phyloP scores from a whole-genome alignment of 1,140 invertebrate genomes.

The Drosophila subpulchrella region DNA sequence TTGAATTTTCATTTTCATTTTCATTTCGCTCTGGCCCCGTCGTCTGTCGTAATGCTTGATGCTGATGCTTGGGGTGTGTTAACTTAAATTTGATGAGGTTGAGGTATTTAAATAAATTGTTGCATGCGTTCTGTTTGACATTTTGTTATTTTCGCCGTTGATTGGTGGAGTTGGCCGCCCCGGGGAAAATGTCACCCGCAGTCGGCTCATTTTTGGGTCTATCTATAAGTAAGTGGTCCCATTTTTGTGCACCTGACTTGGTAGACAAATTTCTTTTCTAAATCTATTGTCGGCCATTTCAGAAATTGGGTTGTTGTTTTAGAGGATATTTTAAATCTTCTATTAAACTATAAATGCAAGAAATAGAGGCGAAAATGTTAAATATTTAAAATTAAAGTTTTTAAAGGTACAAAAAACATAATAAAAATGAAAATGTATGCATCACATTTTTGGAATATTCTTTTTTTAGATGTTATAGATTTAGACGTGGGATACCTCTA shows the following conservation, averaged over 20 bases:
- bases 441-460: no score
- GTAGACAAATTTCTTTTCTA: background rate
- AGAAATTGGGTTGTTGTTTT: background rate
- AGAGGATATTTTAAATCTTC: background rate
- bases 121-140: constrained; percentile 80
- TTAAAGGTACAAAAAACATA: no score
- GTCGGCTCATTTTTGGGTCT: constrained; percentile 17
- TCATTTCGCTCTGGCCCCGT: constrained; percentile 34
- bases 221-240: constrained; percentile 10
- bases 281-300: background rate
- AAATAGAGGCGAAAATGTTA: background rate
- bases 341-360: background rate
- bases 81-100: constrained; percentile 75
- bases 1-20: constrained; percentile 83
- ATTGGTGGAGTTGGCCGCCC: constrained; percentile 62
- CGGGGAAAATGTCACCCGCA: constrained; percentile 34
- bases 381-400: background rate
- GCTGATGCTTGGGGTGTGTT: constrained; percentile 61
- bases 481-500: no score
- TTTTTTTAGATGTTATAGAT: no score
- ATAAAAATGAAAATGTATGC: no score
- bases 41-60: constrained; percentile 39
- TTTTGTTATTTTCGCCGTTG: constrained; percentile 80
- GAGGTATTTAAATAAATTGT: constrained; percentile 83
- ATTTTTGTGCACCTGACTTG: constrained; percentile 16